Evolutionary conservation across 1,140 invertebrate species (phyloP), one percentile per base, ranked within the genome.

Genomic region (Ceratoteleas bidentatus): DNA sequence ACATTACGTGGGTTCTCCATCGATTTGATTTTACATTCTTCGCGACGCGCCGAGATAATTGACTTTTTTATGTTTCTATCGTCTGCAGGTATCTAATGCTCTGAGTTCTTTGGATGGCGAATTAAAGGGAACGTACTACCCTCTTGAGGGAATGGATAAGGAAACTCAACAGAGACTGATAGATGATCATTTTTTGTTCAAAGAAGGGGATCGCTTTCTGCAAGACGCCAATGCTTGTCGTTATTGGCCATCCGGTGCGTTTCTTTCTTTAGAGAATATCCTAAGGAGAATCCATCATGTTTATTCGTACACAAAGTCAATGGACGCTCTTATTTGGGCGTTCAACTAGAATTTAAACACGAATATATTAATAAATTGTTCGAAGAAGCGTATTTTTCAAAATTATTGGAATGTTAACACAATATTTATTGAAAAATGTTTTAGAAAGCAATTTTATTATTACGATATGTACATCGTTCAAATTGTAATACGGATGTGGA

Each of bases 171-270:
- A 94, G 85, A 92, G 94, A 85, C 92, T 96, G 82, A 95, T 95
- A 75, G 93, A 95, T 87, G 94, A 96, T 76, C 95, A 96, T 86
- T 96, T 96, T 89, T 92, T 96, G 15, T 97, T 96, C 90, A 95
- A 96, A 89, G 94, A 96, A 80, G 95, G 94, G 15, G 95, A 96
- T 89, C 90, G 93, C 43, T 94, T 94, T 88, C 87, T 95, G 40
- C 92, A 94, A 84, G 93, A 93, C 14, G 95, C 96, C 50, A 95
- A 96, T 64, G 94, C 94, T 58, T 96, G 94, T 89, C 93, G 94
- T 53, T 96, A 93, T 89, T 96, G 96, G 96, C 96, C 96, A 9
- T 92, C 91, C 5, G 96, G 95, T 90, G n/a, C n/a, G n/a, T n/a
- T n/a, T n/a, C n/a, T n/a, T n/a, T n/a, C n/a, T n/a, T n/a, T n/a